Percentiles rank a stretch among this genome's conserved stretches.
Conservation (phyloP, 1,140 invertebrate species). For the Mizuhopecten yessoensis region DNA sequence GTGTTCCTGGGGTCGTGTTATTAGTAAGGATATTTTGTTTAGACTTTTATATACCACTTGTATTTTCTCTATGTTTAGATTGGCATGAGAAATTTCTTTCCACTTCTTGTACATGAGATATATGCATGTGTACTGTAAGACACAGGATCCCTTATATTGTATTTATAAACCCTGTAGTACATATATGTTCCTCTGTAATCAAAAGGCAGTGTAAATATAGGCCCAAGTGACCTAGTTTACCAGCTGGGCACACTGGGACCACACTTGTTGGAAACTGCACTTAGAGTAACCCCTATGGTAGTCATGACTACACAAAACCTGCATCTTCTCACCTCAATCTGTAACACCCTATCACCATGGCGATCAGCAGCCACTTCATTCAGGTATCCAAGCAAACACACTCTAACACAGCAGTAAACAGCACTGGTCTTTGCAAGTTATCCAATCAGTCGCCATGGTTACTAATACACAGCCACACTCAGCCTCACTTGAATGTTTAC, state of each 20-base stretch:
- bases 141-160: too few species aligned
- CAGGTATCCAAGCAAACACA: slow-evolving; percentile 15
- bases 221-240: not conserved
- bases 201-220: not conserved
- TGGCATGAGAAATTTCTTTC: too few species aligned
- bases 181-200: too few species aligned
- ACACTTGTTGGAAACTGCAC: not conserved
- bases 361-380: not conserved
- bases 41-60: too few species aligned
- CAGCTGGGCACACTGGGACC: not conserved
- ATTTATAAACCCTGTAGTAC: too few species aligned
- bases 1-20: too few species aligned
- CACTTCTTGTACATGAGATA: too few species aligned
- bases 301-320: not conserved
- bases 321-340: slow-evolving; percentile 2
- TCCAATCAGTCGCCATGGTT: slow-evolving; percentile 1
- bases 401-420: not conserved
- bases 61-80: too few species aligned
- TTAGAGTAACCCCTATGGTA: not conserved
- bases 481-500: slow-evolving; percentile 27
- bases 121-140: too few species aligned
- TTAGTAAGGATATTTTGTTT: too few species aligned
- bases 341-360: not conserved
- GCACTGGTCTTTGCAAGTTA: not conserved
- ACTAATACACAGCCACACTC: slow-evolving; percentile 5